phyloP scores from a whole-genome alignment of 2,888 invertebrate genomes.

The Orthosia cruda region DNA sequence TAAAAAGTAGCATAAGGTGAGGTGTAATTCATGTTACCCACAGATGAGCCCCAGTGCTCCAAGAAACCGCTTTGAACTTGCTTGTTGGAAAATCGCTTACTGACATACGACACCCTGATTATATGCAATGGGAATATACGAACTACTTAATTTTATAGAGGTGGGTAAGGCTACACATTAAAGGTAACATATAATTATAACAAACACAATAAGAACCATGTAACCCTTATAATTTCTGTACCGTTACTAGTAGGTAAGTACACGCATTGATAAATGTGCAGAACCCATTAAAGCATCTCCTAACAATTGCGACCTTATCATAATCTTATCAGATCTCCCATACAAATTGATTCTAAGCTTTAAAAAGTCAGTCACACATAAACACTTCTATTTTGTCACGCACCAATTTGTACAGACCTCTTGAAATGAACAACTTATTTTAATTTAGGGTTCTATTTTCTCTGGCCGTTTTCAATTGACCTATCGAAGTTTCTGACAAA shows the following conservation, averaged over 20 bases:
- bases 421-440: conserved; percentile 58
- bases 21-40: no score
- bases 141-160: not conserved
- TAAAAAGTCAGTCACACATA: conserved; percentile 81
- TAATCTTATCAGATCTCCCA: conserved; percentile 71
- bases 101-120: no score
- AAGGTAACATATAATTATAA: conserved; percentile 34
- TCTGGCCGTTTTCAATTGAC: conserved; percentile 66
- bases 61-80: not conserved
- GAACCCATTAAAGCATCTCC: conserved; percentile 72
- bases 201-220: conserved; percentile 22
- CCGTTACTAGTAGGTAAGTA: conserved; percentile 32
- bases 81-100: not conserved
- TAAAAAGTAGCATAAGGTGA: no score
- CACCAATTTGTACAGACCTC: conserved; percentile 70
- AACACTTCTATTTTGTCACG: conserved; percentile 76
- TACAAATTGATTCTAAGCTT: conserved; percentile 74
- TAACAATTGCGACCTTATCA: conserved; percentile 72
- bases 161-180: not conserved
- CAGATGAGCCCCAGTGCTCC: no score
- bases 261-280: conserved; percentile 64
- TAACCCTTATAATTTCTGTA: conserved; percentile 49
- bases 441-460: conserved; percentile 63
- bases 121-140: no score
- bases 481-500: conserved; percentile 52